Evolutionary conservation across 2,797 vertebrate genomes (phyloP).

Genomic region (Dipus sagitta): DNA sequence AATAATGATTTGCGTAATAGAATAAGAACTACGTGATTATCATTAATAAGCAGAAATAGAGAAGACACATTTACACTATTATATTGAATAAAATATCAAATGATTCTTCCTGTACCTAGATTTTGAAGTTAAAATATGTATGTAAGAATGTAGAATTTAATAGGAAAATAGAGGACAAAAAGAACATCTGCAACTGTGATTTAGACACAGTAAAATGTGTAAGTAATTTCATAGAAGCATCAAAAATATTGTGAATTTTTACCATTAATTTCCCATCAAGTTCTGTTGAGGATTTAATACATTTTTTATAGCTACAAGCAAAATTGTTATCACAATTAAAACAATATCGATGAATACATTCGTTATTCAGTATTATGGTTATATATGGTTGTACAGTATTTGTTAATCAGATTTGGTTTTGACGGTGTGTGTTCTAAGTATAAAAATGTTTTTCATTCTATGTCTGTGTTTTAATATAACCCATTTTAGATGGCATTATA

Average conservation of each 20-base stretch:
- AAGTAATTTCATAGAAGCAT: background rate
- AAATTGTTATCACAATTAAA: background rate
- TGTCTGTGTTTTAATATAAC: too few species aligned
- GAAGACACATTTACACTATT: background rate
- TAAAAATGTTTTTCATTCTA: too few species aligned
- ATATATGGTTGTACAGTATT: too few species aligned
- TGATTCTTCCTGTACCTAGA: background rate
- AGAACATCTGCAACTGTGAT: background rate
- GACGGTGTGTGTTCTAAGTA: too few species aligned
- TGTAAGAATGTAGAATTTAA: background rate
- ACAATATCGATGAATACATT: background rate
- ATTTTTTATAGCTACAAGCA: background rate
- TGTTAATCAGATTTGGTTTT: too few species aligned
- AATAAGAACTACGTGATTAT: slow-evolving; percentile 13
- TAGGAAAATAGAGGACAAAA: background rate
- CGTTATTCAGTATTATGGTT: too few species aligned
- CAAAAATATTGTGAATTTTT: background rate
- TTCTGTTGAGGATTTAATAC: background rate
- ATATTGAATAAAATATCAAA: background rate
- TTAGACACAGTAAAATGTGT: background rate
- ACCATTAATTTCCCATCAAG: background rate
- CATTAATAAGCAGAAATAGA: background rate
- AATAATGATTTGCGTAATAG: background rate
- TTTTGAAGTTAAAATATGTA: background rate
- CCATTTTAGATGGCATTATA: too few species aligned